phyloP scores from a whole-genome alignment of 2,113 vertebrate genomes.

The Apus apus region DNA sequence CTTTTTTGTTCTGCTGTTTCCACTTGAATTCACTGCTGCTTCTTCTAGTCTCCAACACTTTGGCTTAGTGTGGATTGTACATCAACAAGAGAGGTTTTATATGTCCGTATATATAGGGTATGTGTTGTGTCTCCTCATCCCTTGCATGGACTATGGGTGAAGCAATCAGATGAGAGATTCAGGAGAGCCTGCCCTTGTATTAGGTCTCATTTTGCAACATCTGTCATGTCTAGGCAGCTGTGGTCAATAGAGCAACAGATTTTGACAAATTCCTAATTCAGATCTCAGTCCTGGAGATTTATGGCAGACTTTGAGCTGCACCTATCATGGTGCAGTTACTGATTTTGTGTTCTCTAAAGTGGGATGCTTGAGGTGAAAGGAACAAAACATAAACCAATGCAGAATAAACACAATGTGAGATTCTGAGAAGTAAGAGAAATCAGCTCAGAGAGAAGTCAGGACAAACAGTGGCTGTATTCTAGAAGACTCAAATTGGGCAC shows the following conservation, averaged over 20 bases:
- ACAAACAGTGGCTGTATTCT: neutral
- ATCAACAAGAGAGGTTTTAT: neutral
- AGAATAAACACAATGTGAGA: neutral
- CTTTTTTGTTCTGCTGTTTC: neutral
- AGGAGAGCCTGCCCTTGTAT: rapidly evolving
- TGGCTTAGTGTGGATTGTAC: neutral
- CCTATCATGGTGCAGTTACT: neutral
- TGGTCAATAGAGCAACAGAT: neutral
- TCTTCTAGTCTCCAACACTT: neutral
- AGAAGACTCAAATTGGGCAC: neutral
- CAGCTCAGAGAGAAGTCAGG: neutral
- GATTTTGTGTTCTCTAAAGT: neutral
- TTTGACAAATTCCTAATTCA: neutral
- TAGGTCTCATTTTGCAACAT: neutral
- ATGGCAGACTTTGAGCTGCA: neutral
- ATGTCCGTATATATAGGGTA: neutral
- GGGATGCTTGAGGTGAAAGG: neutral
- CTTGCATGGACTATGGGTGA: neutral
- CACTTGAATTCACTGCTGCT: neutral
- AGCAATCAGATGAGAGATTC: neutral
- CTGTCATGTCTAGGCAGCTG: neutral
- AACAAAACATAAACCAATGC: neutral
- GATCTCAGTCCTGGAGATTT: neutral
- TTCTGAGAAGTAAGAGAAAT: neutral
- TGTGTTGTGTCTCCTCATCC: neutral